Percentiles rank a stretch among this genome's conserved stretches.
phyloP scores from a whole-genome alignment of 2,888 invertebrate species.

The Cremastinae sp. region DNA sequence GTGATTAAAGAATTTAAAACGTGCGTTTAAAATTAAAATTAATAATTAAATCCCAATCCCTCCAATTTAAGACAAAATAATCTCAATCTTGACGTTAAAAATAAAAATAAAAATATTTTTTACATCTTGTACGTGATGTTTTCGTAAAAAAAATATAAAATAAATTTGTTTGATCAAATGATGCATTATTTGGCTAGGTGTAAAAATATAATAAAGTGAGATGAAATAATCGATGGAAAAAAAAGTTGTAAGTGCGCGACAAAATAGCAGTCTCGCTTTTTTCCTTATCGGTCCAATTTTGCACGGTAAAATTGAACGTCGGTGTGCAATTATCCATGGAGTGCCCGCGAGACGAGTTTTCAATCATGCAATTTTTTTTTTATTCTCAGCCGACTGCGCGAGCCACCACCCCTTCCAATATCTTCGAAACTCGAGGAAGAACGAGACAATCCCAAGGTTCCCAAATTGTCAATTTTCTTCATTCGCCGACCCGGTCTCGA shows the following conservation, averaged over 20 bases:
- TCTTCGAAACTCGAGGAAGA: background rate
- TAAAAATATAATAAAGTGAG: no score
- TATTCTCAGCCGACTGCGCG: conserved; percentile 14
- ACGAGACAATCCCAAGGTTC: background rate
- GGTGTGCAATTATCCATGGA: conserved; percentile 37
- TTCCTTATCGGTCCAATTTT: conserved; percentile 35
- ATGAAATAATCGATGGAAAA: conserved; percentile 4
- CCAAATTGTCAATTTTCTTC: background rate
- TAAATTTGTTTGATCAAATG: no score
- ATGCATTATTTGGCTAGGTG: no score
- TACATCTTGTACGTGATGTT: no score
- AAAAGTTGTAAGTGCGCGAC: background rate
- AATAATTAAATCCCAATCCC: no score
- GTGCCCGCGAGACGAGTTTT: conserved; percentile 35
- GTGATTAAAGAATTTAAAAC: conserved; percentile 14
- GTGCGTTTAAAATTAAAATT: no score
- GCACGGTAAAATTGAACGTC: conserved; percentile 38
- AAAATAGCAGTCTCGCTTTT: background rate
- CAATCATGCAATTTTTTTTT: conserved; percentile 55
- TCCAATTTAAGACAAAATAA: no score
- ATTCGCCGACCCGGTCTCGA: no score
- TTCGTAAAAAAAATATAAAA: no score
- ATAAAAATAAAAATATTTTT: no score
- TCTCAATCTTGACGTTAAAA: no score
- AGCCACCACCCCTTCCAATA: conserved; percentile 43